Conservation (phyloP, 2,888 invertebrate genomes). For the Eumacrocentrus americanus region DNA sequence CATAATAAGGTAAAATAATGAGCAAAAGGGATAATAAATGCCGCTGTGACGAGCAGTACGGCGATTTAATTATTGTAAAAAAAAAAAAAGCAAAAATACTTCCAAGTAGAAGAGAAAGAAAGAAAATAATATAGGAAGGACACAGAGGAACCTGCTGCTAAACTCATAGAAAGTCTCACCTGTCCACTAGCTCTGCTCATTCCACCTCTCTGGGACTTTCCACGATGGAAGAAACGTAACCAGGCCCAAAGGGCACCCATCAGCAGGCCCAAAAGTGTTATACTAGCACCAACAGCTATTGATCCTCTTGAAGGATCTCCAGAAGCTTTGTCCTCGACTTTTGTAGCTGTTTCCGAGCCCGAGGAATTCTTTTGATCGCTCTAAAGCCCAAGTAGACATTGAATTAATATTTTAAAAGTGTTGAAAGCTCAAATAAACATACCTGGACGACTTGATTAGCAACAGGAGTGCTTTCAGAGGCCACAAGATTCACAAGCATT, state of each 20-base stretch:
- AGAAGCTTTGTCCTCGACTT: conserved; percentile 32
- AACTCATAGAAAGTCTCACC: conserved; percentile 48
- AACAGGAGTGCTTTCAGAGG: conserved; percentile 36
- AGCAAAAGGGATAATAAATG: conserved; percentile 31
- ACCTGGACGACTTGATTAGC: conserved; percentile 21
- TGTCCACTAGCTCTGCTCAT: conserved; percentile 54
- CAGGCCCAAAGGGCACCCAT: conserved; percentile 53
- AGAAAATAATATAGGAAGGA: neutral
- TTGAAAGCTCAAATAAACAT: no score
- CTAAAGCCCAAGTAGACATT: conserved; percentile 16
- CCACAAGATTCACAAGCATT: conserved; percentile 51
- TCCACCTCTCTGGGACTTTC: conserved; percentile 56
- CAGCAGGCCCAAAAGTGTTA: conserved; percentile 52
- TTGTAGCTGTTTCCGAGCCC: conserved; percentile 12
- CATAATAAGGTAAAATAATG: conserved; percentile 52
- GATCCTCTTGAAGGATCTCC: conserved; percentile 46
- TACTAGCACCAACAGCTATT: conserved; percentile 51
- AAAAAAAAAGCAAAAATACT: neutral
- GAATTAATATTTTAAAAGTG: no score
- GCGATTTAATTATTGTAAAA: neutral
- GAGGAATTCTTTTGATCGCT: conserved; percentile 2
- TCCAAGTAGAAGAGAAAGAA: no score
- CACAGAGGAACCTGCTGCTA: neutral
- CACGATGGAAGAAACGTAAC: conserved; percentile 51
- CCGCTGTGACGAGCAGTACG: neutral